Evolutionary conservation across 2,888 invertebrate genomes (phyloP).

Genomic region (Epinotia bilunana): DNA sequence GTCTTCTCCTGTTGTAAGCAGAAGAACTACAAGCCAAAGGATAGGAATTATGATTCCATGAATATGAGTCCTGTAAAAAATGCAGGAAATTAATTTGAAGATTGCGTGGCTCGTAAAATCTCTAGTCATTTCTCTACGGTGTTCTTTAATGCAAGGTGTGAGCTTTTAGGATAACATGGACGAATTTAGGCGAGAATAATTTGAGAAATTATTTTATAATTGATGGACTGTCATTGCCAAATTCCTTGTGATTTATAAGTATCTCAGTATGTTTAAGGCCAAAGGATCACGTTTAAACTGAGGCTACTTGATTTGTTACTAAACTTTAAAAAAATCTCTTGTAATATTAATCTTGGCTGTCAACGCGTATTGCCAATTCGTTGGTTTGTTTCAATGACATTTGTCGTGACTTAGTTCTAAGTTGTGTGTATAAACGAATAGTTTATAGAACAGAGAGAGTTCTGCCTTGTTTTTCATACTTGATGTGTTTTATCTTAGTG

Average conservation of each 20-base stretch:
- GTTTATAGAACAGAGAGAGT: conserved; percentile 56
- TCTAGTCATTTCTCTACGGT: conserved; percentile 66
- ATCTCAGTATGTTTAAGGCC: conserved; percentile 11
- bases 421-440: conserved; percentile 48
- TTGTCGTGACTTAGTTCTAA: conserved; percentile 45
- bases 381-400: conserved; percentile 7
- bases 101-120: conserved; percentile 40
- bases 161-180: conserved; percentile 76
- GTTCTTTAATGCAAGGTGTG: conserved; percentile 70
- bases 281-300: not conserved
- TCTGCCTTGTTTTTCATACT: conserved; percentile 59
- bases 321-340: no score
- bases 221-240: conserved; percentile 36
- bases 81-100: conserved; percentile 38
- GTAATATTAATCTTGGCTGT: conserved; percentile 4
- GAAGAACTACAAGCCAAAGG: conserved; percentile 55
- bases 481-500: conserved; percentile 53
- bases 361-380: conserved; percentile 13
- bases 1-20: conserved; percentile 70
- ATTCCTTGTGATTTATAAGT: conserved; percentile 31
- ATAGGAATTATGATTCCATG: conserved; percentile 56
- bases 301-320: not conserved
- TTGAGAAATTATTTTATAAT: conserved; percentile 48
- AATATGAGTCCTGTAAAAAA: conserved; percentile 55
- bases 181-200: conserved; percentile 61